Percentiles rank a stretch among this genome's conserved stretches.
phyloP scores from a whole-genome alignment of 2,113 vertebrate genomes.

The Tiliqua scincoides region DNA sequence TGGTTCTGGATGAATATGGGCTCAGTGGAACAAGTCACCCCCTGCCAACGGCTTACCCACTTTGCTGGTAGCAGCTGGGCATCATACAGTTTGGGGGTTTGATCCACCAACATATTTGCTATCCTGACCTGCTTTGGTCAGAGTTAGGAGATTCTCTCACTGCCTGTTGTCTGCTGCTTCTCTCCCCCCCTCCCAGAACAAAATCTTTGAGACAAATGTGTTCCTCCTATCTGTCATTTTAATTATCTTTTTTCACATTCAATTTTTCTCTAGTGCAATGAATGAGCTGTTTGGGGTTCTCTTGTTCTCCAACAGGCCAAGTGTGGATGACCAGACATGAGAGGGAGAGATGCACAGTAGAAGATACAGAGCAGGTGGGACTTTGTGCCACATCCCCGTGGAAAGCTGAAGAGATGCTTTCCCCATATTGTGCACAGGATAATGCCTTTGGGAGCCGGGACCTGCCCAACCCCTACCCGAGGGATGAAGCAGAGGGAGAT shows the following conservation, averaged over 20 bases:
- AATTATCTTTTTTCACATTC: neutral
- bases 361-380: neutral
- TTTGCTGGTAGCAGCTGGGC: neutral
- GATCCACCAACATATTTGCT: neutral
- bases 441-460: neutral
- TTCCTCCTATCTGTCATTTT: neutral
- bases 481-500: neutral
- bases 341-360: neutral
- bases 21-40: neutral
- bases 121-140: neutral
- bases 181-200: neutral
- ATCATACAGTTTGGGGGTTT: neutral
- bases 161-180: no score
- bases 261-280: neutral
- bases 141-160: neutral
- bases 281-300: neutral
- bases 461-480: no score
- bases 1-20: neutral
- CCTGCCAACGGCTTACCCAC: neutral
- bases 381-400: neutral
- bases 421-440: neutral
- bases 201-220: neutral
- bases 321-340: neutral
- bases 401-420: neutral
- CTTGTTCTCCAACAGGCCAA: constrained; percentile 1